Evolutionary conservation across 2,888 invertebrate genomes (phyloP).

Genomic region (Branchellion lobata): DNA sequence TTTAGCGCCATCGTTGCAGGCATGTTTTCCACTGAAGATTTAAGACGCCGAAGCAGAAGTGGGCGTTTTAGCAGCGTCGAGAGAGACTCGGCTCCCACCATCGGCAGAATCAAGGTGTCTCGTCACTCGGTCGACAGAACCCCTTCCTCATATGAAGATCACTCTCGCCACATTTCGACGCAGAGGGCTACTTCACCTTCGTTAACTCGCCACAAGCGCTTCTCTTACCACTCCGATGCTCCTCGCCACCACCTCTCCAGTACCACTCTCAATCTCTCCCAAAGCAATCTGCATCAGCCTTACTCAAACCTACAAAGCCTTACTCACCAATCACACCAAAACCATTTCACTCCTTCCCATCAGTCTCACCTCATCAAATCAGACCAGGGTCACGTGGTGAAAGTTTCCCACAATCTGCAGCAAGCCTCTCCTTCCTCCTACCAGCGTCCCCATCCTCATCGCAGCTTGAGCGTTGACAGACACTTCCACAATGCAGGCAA

Average conservation of each 20-base stretch:
- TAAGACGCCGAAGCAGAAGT: neutral
- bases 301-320: no score
- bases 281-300: neutral
- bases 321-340: neutral
- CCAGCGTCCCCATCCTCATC: neutral
- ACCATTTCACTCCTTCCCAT: neutral
- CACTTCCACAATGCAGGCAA: neutral
- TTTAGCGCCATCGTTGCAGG: neutral
- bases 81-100: neutral
- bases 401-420: neutral
- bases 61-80: neutral
- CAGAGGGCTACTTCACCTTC: neutral
- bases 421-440: neutral
- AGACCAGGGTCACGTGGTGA: neutral
- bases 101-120: neutral
- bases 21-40: neutral
- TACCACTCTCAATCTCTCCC: neutral
- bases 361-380: no score
- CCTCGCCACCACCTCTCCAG: neutral
- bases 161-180: slow-evolving; percentile 6
- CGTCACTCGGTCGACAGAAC: neutral
- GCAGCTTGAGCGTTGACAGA: slow-evolving; percentile 12
- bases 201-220: neutral
- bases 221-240: neutral
- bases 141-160: slow-evolving; percentile 3